Conservation (phyloP, 1,140 invertebrate species). For the Meloidogyne chitwoodi region DNA sequence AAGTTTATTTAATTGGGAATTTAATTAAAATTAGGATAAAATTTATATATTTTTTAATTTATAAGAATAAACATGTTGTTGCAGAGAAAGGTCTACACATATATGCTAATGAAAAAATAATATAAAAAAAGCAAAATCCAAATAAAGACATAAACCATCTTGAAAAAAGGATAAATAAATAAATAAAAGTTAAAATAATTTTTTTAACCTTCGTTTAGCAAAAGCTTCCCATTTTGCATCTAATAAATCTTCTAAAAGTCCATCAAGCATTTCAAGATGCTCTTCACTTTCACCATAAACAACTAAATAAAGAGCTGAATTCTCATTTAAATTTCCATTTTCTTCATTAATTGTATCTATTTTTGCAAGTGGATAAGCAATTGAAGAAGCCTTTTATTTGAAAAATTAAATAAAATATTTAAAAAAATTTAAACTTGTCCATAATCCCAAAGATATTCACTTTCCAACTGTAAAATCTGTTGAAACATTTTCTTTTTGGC, state of each 20-base stretch:
- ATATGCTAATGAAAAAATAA: conserved; percentile 51
- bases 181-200: neutral
- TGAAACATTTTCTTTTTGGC: conserved; percentile 80
- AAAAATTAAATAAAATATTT: neutral
- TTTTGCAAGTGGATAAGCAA: conserved; percentile 88
- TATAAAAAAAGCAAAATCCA: conserved; percentile 50
- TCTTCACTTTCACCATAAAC: conserved; percentile 90
- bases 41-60: too few relatives aligned
- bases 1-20: too few relatives aligned
- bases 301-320: conserved; percentile 91
- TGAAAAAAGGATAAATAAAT: conserved; percentile 1
- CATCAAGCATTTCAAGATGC: conserved; percentile 91
- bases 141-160: conserved; percentile 48
- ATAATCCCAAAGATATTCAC: conserved; percentile 63
- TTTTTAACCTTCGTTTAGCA: conserved; percentile 39
- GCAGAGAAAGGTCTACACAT: conserved; percentile 51
- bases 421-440: conserved; percentile 69
- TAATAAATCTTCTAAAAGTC: conserved; percentile 83
- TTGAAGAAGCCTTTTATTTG: conserved; percentile 56
- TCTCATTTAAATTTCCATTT: conserved; percentile 84
- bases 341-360: conserved; percentile 89
- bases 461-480: conserved; percentile 62
- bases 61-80: too few relatives aligned
- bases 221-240: conserved; percentile 86
- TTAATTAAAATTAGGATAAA: too few relatives aligned